Evolutionary conservation across 2,797 vertebrate genomes (phyloP).

Genomic region (Pantherophis vulpinus): DNA sequence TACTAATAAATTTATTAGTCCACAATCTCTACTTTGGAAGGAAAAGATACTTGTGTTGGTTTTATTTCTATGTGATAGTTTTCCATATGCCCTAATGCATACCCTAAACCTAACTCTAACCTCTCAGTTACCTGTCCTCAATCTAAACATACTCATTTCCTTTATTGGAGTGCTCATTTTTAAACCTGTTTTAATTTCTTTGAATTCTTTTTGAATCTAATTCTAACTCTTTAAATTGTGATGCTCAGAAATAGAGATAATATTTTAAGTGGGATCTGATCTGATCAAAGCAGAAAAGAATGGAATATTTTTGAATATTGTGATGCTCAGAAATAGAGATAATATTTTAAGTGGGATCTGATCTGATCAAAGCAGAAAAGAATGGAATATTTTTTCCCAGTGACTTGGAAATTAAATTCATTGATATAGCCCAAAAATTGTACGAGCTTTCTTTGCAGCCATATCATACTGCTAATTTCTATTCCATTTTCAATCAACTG

Average conservation of each 20-base stretch:
- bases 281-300: not conserved
- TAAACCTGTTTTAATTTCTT: not conserved
- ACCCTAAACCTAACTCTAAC: not conserved
- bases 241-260: not conserved
- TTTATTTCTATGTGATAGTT: not conserved
- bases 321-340: not conserved
- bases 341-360: not conserved
- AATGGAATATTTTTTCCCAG: not conserved
- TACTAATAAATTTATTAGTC: not conserved
- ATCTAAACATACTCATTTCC: not conserved
- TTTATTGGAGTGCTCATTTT: not conserved
- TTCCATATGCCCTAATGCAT: not conserved
- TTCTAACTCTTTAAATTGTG: not conserved
- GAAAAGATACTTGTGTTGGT: not conserved
- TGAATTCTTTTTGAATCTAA: not conserved
- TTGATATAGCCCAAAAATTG: not conserved
- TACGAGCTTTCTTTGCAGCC: not conserved
- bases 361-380: not conserved
- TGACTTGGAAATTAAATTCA: not conserved
- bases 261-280: not conserved
- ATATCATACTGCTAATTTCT: not conserved
- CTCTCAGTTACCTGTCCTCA: not conserved
- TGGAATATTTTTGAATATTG: not conserved
- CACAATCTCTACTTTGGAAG: not conserved
- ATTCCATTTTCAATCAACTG: not conserved